Conservation (phyloP, 1,140 invertebrate genomes). For the Triops longicaudatus region DNA sequence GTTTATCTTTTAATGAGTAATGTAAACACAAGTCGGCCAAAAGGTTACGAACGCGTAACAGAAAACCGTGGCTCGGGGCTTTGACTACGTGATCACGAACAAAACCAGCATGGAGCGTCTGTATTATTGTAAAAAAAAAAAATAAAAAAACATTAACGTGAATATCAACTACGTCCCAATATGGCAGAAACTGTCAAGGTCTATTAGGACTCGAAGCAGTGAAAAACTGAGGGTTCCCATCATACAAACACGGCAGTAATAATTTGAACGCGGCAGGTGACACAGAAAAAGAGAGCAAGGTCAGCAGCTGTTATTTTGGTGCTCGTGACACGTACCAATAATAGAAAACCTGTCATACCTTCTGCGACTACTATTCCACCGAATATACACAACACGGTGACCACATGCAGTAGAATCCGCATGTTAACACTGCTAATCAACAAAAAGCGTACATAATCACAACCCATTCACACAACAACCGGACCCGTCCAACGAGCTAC, state of each 20-base stretch:
- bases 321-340: background rate
- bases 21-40: background rate
- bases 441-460: background rate
- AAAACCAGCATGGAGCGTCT: background rate
- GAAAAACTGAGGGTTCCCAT: background rate
- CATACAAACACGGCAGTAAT: too few relatives aligned
- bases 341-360: background rate
- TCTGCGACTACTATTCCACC: background rate
- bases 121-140: background rate
- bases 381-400: background rate
- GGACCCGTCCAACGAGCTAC: background rate
- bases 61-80: background rate
- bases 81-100: background rate
- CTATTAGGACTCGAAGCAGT: background rate
- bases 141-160: too few relatives aligned
- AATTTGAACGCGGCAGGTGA: background rate
- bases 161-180: background rate
- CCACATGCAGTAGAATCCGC: background rate
- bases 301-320: conserved; percentile 3
- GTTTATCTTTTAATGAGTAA: background rate
- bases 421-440: background rate
- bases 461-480: background rate
- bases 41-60: background rate
- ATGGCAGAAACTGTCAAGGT: background rate
- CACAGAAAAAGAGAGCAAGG: background rate